Percentiles rank a stretch among this genome's conserved stretches.
Conservation (phyloP, 2,888 invertebrate species). For the Coronaproctus castanopsis region DNA sequence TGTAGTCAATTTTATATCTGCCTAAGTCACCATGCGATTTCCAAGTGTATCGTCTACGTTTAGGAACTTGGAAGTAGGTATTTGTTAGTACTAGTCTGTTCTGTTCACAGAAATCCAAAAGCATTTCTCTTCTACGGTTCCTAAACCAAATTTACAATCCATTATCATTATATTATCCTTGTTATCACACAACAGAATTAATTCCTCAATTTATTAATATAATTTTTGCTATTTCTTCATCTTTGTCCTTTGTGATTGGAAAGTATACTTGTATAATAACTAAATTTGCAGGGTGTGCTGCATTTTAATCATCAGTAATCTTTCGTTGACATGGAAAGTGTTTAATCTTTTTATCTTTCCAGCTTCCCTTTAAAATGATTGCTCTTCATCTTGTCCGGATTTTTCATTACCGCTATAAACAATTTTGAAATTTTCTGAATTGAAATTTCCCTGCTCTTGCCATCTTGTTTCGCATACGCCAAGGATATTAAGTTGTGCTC, state of each 20-base stretch:
- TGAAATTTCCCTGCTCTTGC: background rate
- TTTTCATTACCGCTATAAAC: background rate
- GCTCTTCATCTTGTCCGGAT: background rate
- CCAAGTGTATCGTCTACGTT: no score
- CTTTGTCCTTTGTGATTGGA: background rate
- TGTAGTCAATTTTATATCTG: background rate
- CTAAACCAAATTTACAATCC: background rate
- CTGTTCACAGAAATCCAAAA: no score
- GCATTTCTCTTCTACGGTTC: no score
- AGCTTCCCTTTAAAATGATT: background rate
- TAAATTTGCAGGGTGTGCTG: background rate
- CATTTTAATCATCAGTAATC: background rate
- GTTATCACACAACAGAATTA: background rate
- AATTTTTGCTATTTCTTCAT: background rate
- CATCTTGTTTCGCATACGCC: background rate
- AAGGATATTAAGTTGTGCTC: background rate
- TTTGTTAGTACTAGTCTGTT: no score
- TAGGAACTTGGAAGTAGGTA: no score
- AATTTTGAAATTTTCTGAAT: background rate
- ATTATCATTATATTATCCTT: background rate
- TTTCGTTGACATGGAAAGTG: background rate
- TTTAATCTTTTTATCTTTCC: background rate
- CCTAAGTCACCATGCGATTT: background rate
- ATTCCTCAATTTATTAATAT: background rate
- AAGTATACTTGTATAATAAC: background rate